A percentile compares a stretch with the other conserved stretches of the same genome.
phyloP scores from a whole-genome alignment of 1,140 invertebrate species.

The Drosophila guanche region DNA sequence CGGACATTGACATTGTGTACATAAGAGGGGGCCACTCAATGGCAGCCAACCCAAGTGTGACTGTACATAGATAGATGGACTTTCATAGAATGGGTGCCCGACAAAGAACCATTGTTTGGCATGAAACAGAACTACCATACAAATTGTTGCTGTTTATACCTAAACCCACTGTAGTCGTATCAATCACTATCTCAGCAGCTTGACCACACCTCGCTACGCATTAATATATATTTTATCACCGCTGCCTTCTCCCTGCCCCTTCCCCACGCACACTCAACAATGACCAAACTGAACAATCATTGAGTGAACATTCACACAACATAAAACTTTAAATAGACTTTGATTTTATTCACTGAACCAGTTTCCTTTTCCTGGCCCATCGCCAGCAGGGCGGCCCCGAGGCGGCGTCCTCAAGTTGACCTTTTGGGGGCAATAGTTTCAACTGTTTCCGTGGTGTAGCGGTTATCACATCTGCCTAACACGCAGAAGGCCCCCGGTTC shows the following conservation, averaged over 20 bases:
- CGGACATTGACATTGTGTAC: constrained; percentile 28
- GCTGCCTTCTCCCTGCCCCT: constrained; percentile 6
- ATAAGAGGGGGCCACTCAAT: not conserved
- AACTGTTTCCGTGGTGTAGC: constrained; percentile 33
- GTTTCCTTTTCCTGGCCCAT: constrained; percentile 20
- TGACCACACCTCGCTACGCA: not conserved
- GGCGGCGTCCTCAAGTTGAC: constrained; percentile 23
- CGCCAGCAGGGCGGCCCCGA: not conserved
- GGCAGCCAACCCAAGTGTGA: not conserved
- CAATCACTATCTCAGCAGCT: constrained; percentile 17
- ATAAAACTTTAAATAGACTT: constrained; percentile 44
- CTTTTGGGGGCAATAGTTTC: constrained; percentile 2
- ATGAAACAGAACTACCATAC: too few relatives aligned
- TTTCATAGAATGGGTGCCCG: not conserved
- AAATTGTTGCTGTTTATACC: not conserved
- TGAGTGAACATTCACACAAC: constrained; percentile 35
- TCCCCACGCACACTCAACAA: constrained; percentile 22
- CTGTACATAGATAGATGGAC: not conserved
- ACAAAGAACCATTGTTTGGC: constrained; percentile 4
- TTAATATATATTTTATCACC: constrained; percentile 50
- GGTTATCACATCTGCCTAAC: constrained; percentile 81
- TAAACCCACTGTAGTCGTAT: constrained; percentile 1
- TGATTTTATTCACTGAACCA: constrained; percentile 25
- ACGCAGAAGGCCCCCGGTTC: constrained; percentile 83
- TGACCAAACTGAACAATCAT: constrained; percentile 41